Evolutionary conservation across 2,888 invertebrate species (phyloP), one percentile per base, ranked within the genome.

Genomic region (Nesidiocoris tenuis): DNA sequence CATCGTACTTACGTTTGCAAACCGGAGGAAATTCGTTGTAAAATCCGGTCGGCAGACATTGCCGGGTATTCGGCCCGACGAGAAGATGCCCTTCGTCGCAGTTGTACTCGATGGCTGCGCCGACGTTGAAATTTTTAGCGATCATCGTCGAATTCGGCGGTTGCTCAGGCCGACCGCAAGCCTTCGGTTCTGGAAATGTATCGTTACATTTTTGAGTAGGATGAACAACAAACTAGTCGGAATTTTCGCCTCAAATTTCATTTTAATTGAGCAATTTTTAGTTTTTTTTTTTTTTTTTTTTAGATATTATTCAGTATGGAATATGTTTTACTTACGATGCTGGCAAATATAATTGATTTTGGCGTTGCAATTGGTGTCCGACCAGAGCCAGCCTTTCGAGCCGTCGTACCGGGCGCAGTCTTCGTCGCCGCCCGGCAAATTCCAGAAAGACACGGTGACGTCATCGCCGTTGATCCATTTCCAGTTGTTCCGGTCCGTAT

Each of bases 371-470:
- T 94, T 92, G 21, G 95, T 95, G 83, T 95, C 95, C 0, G 94
- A 93, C 96, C 96, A 96, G 0, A 96, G 87, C 95, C 96, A 96
- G 23, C 95, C 95, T 83, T 94, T 94, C 81, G 93, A 92, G 77
- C 96, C 95, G 83, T 96, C 95, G 84, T 93, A 96, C 68, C 94
- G 86, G 0, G 95, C 93, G 83, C 96, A 96, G 81, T 92, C 91
- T 77, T 94, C 93, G 79, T 88, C 88, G 0, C 91, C 92, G 0
- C 92, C 91, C 0, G 94, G 94, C 61, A 92, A 86, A 84, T 94
- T 95, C 96, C 95, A 96, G 85, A 96, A 96, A 0, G 95, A 94
- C 0, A 95, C 91, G 0, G 92, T 90, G 59, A 96, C 91, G 83
- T 95, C 94, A 76, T 92, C 91, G 0, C 95, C 95, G 81, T 89